phyloP scores from a whole-genome alignment of 2,888 invertebrate species.

The Eurytoma adleriae region DNA sequence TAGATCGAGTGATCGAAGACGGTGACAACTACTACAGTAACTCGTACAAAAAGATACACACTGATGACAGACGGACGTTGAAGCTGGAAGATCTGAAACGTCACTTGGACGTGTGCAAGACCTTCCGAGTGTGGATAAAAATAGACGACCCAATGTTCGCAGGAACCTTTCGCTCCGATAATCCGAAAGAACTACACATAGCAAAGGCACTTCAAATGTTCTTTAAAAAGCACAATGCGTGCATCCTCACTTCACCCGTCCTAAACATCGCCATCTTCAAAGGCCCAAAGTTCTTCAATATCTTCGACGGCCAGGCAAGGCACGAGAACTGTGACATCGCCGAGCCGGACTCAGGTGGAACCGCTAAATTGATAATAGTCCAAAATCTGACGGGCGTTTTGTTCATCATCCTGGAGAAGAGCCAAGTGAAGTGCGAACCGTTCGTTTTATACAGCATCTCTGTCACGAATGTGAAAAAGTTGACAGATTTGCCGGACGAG shows the following conservation, averaged over 20 bases:
- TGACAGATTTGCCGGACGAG: constrained; percentile 55
- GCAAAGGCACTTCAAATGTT: constrained; percentile 69
- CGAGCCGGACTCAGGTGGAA: constrained; percentile 54
- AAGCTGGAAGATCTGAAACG: constrained; percentile 65
- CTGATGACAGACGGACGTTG: constrained; percentile 64
- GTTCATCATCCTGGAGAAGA: constrained; percentile 70
- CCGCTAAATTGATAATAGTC: constrained; percentile 69
- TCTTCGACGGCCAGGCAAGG: constrained; percentile 71
- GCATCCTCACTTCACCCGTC: constrained; percentile 66
- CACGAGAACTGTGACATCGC: constrained; percentile 63
- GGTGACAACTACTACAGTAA: constrained; percentile 70
- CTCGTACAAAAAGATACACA: constrained; percentile 66
- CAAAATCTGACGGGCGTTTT: constrained; percentile 65
- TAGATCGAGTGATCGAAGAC: constrained; percentile 72
- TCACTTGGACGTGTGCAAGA: constrained; percentile 64
- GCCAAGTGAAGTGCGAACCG: constrained; percentile 67
- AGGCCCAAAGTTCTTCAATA: constrained; percentile 62
- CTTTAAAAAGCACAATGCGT: constrained; percentile 66
- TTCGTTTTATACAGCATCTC: constrained; percentile 67
- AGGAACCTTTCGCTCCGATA: constrained; percentile 69
- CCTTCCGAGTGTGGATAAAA: constrained; percentile 62
- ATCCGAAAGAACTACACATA: constrained; percentile 67
- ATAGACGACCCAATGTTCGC: constrained; percentile 69
- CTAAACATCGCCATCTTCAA: constrained; percentile 71
- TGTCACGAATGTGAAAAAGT: constrained; percentile 59